phyloP scores from a whole-genome alignment of 2,797 vertebrate genomes.

The Lutra lutra region DNA sequence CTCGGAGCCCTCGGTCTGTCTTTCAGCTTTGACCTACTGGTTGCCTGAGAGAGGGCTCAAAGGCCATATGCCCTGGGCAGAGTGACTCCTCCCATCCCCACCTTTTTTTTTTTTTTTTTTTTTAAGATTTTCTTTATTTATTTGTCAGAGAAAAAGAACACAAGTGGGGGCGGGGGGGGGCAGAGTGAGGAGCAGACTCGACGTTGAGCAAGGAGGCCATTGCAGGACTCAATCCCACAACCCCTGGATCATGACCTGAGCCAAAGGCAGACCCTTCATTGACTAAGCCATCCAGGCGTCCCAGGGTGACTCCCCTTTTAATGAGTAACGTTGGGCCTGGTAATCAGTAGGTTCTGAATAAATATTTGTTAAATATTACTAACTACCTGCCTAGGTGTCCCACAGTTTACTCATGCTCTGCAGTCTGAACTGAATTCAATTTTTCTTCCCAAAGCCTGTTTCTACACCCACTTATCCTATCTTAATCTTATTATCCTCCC shows the following conservation, averaged over 20 bases:
- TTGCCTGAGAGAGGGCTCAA: neutral
- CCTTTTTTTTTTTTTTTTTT: too few species aligned
- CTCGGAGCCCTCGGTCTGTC: neutral
- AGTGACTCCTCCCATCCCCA: neutral
- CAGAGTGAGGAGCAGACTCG: too few species aligned
- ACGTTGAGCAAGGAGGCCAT: too few species aligned
- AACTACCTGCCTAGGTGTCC: neutral
- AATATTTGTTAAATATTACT: neutral
- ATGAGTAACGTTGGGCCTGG: too few species aligned
- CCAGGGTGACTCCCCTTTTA: neutral
- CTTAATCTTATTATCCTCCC: conserved; percentile 55
- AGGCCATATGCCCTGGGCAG: neutral
- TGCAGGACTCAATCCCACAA: too few species aligned
- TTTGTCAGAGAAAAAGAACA: too few species aligned
- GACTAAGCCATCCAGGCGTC: too few species aligned
- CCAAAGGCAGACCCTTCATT: neutral
- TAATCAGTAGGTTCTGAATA: neutral
- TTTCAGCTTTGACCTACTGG: neutral
- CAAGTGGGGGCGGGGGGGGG: too few species aligned
- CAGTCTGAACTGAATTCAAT: neutral
- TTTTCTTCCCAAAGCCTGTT: conserved; percentile 40
- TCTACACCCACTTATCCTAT: conserved; percentile 39
- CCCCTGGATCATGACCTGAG: too few species aligned
- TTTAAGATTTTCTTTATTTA: too few species aligned
- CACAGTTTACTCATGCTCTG: neutral